Conservation (phyloP, 1,140 invertebrate species). For the Acyrthosiphon pisum region DNA sequence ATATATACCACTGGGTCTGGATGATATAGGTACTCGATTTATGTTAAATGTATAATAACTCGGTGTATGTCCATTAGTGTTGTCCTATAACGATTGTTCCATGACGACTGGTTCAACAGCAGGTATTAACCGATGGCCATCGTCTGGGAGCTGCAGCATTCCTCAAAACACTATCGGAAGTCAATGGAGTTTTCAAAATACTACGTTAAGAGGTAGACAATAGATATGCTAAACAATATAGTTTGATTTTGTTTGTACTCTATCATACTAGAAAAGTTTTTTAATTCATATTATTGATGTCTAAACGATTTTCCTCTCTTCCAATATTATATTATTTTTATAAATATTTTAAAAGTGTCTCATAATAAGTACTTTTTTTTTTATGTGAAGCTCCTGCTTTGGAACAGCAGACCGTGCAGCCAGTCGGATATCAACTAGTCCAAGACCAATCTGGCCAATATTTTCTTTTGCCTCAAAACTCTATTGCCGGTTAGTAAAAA, state of each 20-base stretch:
- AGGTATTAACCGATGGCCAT: conserved; percentile 43
- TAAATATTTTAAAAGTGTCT: background rate
- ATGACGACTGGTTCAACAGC: conserved; percentile 31
- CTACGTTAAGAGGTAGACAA: conserved; percentile 25
- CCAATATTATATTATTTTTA: background rate
- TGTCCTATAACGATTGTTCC: conserved; percentile 53
- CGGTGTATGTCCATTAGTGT: background rate
- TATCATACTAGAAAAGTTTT: background rate
- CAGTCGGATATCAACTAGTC: conserved; percentile 44
- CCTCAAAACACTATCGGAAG: conserved; percentile 49
- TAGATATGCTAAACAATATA: background rate
- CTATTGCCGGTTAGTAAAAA: conserved; percentile 39
- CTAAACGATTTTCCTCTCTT: background rate
- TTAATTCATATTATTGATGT: background rate
- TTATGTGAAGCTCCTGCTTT: conserved; percentile 44
- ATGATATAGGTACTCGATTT: background rate
- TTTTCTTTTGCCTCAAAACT: conserved; percentile 47
- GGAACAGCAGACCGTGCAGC: conserved; percentile 39
- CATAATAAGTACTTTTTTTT: background rate
- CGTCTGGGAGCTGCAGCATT: conserved; percentile 24
- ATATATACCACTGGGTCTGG: background rate
- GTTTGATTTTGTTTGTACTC: background rate
- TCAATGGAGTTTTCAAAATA: conserved; percentile 47
- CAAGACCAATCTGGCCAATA: conserved; percentile 52
- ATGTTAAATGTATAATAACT: background rate